Conservation (phyloP, 2,888 invertebrate species). For the Hoplodrina blanda region DNA sequence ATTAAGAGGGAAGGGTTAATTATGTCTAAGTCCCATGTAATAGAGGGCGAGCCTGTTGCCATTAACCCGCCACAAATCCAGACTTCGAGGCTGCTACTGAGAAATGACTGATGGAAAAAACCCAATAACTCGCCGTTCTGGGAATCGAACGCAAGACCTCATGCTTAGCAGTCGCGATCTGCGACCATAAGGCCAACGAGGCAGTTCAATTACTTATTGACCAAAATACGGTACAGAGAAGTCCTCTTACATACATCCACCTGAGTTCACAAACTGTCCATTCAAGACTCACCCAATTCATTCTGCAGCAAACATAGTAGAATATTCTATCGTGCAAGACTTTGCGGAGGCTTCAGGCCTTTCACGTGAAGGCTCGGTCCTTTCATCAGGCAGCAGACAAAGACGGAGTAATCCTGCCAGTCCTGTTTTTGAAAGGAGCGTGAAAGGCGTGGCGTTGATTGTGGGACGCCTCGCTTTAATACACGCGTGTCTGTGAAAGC, state of each 20-base stretch:
- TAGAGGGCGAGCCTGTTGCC: no score
- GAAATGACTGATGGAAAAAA: no score
- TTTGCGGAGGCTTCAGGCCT: slow-evolving; percentile 43
- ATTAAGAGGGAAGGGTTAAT: no score
- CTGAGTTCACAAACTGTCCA: background rate
- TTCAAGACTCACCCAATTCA: slow-evolving; percentile 38
- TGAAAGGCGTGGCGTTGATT: slow-evolving; percentile 55
- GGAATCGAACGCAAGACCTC: no score
- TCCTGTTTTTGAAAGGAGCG: slow-evolving; percentile 51
- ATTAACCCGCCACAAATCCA: no score
- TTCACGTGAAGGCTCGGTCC: slow-evolving; percentile 54
- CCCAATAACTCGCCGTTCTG: no score
- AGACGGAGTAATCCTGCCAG: slow-evolving; percentile 63
- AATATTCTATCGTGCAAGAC: slow-evolving; percentile 64
- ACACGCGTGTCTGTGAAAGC: slow-evolving; percentile 11
- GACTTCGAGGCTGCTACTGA: no score
- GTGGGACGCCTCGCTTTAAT: slow-evolving; percentile 43
- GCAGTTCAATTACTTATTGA: no score
- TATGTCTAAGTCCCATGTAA: no score
- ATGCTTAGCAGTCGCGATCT: no score
- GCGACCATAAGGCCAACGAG: no score
- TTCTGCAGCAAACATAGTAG: slow-evolving; percentile 50
- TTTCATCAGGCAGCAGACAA: slow-evolving; percentile 65
- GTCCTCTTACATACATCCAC: background rate
- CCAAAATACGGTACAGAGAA: no score